phyloP scores from a whole-genome alignment of 2,888 invertebrate genomes.

The Stenodera caucasica region DNA sequence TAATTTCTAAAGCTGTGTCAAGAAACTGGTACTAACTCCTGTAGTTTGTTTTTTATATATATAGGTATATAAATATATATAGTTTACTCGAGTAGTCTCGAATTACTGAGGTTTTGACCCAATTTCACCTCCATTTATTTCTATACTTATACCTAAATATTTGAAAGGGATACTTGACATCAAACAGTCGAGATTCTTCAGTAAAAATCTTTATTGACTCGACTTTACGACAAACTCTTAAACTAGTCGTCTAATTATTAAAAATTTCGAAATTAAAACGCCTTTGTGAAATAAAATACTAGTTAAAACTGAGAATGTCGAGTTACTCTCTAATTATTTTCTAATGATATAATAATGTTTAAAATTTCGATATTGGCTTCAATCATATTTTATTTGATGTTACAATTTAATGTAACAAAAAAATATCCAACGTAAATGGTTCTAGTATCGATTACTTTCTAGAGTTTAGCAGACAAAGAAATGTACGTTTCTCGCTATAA shows the following conservation, averaged over 20 bases:
- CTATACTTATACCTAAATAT: slow-evolving; percentile 16
- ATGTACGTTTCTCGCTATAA: no score
- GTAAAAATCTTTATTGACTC: no score
- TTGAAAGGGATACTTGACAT: neutral
- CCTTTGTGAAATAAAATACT: neutral
- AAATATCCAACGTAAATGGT: neutral
- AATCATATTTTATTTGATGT: neutral
- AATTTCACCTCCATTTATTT: slow-evolving; percentile 13
- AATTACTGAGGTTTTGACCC: slow-evolving; percentile 24
- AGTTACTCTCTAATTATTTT: no score
- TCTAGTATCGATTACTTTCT: slow-evolving; percentile 1
- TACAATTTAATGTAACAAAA: neutral
- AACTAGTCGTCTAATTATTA: neutral
- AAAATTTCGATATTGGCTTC: neutral
- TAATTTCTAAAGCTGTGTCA: no score
- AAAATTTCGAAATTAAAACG: neutral
- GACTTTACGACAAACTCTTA: neutral
- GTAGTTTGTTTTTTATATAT: no score
- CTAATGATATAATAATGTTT: neutral
- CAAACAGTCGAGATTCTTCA: neutral
- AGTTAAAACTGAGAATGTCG: neutral
- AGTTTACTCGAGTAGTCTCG: no score
- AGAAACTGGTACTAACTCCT: no score
- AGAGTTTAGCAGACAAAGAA: slow-evolving; percentile 2
- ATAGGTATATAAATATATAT: no score